Conservation (phyloP, 2,888 invertebrate genomes). For the Machimus rusticus region DNA sequence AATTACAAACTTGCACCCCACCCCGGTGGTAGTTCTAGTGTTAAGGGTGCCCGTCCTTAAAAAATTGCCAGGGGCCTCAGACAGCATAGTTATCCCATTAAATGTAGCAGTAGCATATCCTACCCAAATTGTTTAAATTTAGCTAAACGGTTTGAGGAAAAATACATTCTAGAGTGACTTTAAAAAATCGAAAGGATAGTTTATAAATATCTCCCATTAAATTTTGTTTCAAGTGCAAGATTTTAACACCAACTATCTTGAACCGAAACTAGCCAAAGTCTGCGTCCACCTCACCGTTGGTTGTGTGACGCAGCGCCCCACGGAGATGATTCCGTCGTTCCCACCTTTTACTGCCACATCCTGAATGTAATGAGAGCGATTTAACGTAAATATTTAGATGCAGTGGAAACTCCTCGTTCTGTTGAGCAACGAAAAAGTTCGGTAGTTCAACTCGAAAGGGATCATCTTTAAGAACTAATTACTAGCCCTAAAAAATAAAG, state of each 20-base stretch:
- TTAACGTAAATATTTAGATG: slow-evolving; percentile 46
- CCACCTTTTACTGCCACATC: slow-evolving; percentile 26
- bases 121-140: background rate
- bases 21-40: too few relatives aligned
- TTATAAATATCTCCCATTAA: background rate
- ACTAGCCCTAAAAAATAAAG: background rate
- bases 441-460: slow-evolving; percentile 22
- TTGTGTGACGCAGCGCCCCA: background rate
- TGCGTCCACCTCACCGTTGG: background rate
- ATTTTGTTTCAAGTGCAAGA: background rate
- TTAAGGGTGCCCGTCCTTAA: too few relatives aligned
- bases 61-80: too few relatives aligned
- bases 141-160: background rate
- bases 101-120: too few relatives aligned
- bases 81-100: too few relatives aligned
- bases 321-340: background rate
- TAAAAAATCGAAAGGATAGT: background rate
- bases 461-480: slow-evolving; percentile 13
- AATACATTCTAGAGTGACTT: background rate
- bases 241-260: background rate
- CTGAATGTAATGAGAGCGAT: slow-evolving; percentile 25
- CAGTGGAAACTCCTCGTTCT: slow-evolving; percentile 30
- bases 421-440: background rate
- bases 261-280: background rate
- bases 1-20: too few relatives aligned